Evolutionary conservation across 64 coral and sea anemone genomes (phyloP).

Genomic region (Hydrozoanthus tunicans): DNA sequence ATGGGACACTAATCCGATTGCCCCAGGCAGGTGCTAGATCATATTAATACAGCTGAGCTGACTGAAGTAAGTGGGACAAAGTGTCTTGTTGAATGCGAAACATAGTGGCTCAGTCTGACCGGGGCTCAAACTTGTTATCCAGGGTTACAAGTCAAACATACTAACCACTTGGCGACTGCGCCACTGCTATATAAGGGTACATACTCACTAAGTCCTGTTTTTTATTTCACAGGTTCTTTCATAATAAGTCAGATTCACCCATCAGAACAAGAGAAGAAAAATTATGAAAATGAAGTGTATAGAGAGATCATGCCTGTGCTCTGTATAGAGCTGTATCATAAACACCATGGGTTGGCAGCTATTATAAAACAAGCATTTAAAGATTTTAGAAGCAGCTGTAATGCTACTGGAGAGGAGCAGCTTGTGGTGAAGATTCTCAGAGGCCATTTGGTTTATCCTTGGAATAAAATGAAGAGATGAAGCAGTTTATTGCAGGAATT

Average conservation of each 20-base stretch:
- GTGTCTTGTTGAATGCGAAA: too few species aligned
- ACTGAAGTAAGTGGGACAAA: too few species aligned
- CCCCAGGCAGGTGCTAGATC: too few species aligned
- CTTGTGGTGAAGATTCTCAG: slow-evolving; percentile 18
- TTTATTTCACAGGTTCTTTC: neutral
- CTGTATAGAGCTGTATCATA: slow-evolving; percentile 13
- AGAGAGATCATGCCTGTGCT: neutral
- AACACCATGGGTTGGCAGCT: neutral
- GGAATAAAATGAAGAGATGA: slow-evolving; percentile 5
- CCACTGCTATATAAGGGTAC: too few species aligned
- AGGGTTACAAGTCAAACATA: too few species aligned
- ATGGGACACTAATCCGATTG: too few species aligned
- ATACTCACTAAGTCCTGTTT: too few species aligned
- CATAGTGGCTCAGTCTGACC: too few species aligned
- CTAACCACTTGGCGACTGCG: too few species aligned
- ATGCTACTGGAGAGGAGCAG: slow-evolving; percentile 1
- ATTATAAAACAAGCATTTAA: neutral
- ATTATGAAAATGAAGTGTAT: neutral
- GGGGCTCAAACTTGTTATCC: too few species aligned
- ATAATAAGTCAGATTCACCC: neutral
- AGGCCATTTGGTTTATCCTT: slow-evolving; percentile 52
- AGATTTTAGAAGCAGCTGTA: neutral
- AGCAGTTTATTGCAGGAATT: too few species aligned
- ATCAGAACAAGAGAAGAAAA: neutral
- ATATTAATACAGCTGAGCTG: too few species aligned